Evolutionary conservation across 2,888 invertebrate genomes (phyloP), one percentile per base, ranked within the genome.

Genomic region (Acleris emargana): DNA sequence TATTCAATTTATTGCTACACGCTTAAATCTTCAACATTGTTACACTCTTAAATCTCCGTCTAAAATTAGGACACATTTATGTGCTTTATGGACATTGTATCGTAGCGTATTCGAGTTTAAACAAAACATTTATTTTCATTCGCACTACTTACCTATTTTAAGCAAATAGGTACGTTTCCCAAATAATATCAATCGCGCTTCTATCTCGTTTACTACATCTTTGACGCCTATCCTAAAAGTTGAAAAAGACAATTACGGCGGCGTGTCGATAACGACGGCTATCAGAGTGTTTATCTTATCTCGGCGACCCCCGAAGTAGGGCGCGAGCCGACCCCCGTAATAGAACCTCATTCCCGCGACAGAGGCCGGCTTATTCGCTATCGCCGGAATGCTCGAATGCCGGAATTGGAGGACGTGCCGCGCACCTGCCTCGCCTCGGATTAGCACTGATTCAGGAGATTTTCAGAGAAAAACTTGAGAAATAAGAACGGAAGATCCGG

Each of bases 241-340:
- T 38, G 51, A 62, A 57, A 61, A 62, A 45, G 62, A 62, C 67
- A 62, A 67, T 67, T 62, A 61, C 62, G 42, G n/a, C 62, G 47
- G 42, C 62, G 62, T 58, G 67, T 62, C 62, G 47, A 62, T 67
- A 67, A 66, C 61, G 62, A 53, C 9, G 42, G 62, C 62, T 62
- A 67, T 67, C 62, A 25, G 53, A 42, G 58, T 62, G 58, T 58
- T 62, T 62, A 53, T 67, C 67, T 62, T 58, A 67, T 66, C 62
- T 28, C 61, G 58, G 62, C 58, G 62, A 58, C 58, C 67, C 61
- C 49, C 54, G 47, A 63, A 67, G 52, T 67, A 63, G 58, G 63
- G 63, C 22, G 38, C 42, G 18, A 16, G 60, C 17, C 53, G 43
- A 49, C 54, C 64, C 59, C 54, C 62, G 58, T 45, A 28, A 47